These are phyloP conservation scores for Pelusios castaneus DNA, from an alignment of 2,113 vertebrate genomes.

Conservation along the genomic window DNA sequence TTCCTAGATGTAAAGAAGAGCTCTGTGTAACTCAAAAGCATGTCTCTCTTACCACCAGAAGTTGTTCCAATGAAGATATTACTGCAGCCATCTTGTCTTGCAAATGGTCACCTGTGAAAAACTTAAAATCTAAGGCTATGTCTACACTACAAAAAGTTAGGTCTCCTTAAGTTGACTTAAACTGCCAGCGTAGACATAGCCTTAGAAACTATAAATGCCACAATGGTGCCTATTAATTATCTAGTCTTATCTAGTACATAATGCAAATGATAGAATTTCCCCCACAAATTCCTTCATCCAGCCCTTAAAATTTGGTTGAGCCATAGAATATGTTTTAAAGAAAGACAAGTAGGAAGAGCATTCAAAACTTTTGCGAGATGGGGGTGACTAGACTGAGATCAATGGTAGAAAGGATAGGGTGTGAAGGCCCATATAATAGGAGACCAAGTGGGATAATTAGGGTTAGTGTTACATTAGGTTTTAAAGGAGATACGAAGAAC, in stretches of 20 bases:
- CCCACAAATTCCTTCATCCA: background rate
- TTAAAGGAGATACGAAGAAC: background rate
- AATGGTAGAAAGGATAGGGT: background rate
- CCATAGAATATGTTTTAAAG: background rate
- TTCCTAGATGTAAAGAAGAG: background rate
- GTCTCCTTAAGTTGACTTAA: too few species aligned
- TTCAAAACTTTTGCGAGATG: background rate
- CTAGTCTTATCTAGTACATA: constrained; percentile 38
- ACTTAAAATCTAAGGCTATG: background rate
- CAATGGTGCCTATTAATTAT: constrained; percentile 22
- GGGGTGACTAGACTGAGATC: background rate
- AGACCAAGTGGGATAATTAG: background rate
- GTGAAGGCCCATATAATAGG: constrained; percentile 3
- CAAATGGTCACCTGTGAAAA: background rate
- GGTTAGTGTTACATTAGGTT: background rate
- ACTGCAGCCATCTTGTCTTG: background rate
- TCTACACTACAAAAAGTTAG: too few species aligned
- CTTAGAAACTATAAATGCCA: constrained; percentile 30
- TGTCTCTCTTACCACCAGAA: background rate
- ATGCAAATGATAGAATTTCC: background rate
- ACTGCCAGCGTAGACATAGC: too few species aligned
- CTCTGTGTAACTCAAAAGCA: background rate
- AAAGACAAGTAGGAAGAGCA: background rate
- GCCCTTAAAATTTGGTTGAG: background rate
- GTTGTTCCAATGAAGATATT: background rate